These are phyloP conservation scores for Lindbergichthys nudifrons DNA, from an alignment of 2,797 vertebrate species.

Conservation along the genomic window DNA sequence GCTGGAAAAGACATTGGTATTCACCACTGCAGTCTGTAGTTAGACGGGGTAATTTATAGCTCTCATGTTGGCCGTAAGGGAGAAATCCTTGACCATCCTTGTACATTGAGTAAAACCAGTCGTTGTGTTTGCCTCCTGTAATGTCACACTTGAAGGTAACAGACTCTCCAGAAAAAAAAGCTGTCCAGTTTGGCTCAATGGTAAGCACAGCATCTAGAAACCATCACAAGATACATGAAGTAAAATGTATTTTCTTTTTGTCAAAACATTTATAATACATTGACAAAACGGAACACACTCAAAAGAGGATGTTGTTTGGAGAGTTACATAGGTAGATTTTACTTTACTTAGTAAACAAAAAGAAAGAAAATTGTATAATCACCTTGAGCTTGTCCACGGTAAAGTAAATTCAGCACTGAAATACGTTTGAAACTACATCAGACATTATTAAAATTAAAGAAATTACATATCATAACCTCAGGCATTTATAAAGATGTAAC, in stretches of 20 bases:
- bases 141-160: slow-evolving; percentile 17
- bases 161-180: not conserved
- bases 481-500: not conserved
- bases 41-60: rapidly evolving
- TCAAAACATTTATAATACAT: not conserved
- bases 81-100: rapidly evolving
- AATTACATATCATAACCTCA: too few species aligned
- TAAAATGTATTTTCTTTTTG: not conserved
- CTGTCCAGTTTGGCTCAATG: slow-evolving; percentile 18
- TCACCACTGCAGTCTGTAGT: rapidly evolving
- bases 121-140: rapidly evolving
- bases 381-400: slow-evolving; percentile 34
- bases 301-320: not conserved
- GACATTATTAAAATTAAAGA: not conserved
- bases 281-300: not conserved
- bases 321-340: not conserved
- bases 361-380: not conserved
- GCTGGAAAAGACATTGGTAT: rapidly evolving
- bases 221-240: not conserved
- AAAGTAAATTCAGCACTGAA: slow-evolving; percentile 21
- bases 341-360: not conserved
- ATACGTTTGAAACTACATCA: slow-evolving; percentile 14
- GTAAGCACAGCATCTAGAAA: slow-evolving; percentile 14
- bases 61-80: rapidly evolving
- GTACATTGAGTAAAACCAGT: rapidly evolving